Evolutionary conservation across 2,888 invertebrate genomes (phyloP).

Genomic region (Athetis lepigone): DNA sequence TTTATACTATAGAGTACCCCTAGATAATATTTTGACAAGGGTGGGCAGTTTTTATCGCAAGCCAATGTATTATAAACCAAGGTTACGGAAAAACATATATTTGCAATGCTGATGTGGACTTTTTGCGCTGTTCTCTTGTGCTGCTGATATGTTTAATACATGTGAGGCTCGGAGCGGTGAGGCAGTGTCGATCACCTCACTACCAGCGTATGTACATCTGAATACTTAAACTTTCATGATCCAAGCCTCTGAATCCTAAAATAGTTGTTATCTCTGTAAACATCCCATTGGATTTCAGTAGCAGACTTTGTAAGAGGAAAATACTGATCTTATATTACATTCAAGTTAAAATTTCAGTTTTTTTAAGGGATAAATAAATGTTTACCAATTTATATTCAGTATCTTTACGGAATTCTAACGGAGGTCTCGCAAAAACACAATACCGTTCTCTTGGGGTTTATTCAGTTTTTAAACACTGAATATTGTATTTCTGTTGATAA

Average conservation of each 20-base stretch:
- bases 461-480: background rate
- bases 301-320: slow-evolving; percentile 28
- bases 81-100: slow-evolving; percentile 84
- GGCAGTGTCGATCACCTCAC: slow-evolving; percentile 82
- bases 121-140: slow-evolving; percentile 80
- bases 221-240: slow-evolving; percentile 62
- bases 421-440: background rate
- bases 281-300: slow-evolving; percentile 40
- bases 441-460: background rate
- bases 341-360: background rate
- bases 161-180: slow-evolving; percentile 76
- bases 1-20: slow-evolving; percentile 3
- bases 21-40: slow-evolving; percentile 48
- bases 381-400: background rate
- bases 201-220: slow-evolving; percentile 62
- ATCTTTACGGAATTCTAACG: slow-evolving; percentile 1
- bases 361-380: slow-evolving; percentile 1
- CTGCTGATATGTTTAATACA: slow-evolving; percentile 83
- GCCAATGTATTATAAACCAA: slow-evolving; percentile 75
- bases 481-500: background rate
- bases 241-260: slow-evolving; percentile 53
- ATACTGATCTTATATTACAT: slow-evolving; percentile 16
- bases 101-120: slow-evolving; percentile 83
- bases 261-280: slow-evolving; percentile 51
- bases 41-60: slow-evolving; percentile 59